Base-by-base conservation (phyloP, 2,113 vertebrate genomes). In the Parus major region DNA sequence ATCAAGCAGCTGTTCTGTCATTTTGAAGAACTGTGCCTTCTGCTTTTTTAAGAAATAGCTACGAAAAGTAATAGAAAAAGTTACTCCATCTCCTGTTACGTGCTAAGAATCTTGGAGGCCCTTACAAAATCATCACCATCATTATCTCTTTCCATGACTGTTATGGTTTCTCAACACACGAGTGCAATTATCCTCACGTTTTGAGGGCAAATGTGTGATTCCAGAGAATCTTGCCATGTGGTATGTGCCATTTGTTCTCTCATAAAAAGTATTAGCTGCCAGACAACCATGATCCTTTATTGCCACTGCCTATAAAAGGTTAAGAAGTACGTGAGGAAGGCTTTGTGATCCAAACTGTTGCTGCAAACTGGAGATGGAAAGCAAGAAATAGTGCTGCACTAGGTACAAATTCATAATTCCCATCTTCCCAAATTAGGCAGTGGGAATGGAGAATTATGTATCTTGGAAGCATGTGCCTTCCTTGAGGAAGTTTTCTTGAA, bases 1-100 rank as follows among this genome's bases (percentile, higher is more conserved):
- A 90, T 86, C 82, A 91, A 93, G 89, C 91, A 95, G 86, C 66
- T 93, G 65, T 87, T 95, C 79, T 66, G 71, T 49, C 76, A 75
- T 47, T 88, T 75, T 49, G 81, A 47, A 81, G 87, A 88, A 73
- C 12, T 59, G 22, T 29, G 72, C 71, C 92, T 83, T 88, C 75
- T 92, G 85, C 47, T 90, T 90, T 92, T 70, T 73, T 9, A 86
- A 81, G 59, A 92, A 90, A 90, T 23, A 90, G 63, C 31, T 73
- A 88, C 5, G 12, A 83, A 82, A 90, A 82, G 47, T 57, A 90
- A 84, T 29, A 85, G 57, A 72, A 81, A 46, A 90, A 75, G n/a
- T 84, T 91, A 64, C 21, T 73, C 59, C 28, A 66, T 80, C 19
- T n/a, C 27, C 8, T 0, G 0, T 50, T 69, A 76, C 0, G 3